A percentile compares a stretch with the other conserved stretches of the same genome.
Conservation (phyloP, 1,140 invertebrate genomes). For the Caenorhabditis tropicalis region DNA sequence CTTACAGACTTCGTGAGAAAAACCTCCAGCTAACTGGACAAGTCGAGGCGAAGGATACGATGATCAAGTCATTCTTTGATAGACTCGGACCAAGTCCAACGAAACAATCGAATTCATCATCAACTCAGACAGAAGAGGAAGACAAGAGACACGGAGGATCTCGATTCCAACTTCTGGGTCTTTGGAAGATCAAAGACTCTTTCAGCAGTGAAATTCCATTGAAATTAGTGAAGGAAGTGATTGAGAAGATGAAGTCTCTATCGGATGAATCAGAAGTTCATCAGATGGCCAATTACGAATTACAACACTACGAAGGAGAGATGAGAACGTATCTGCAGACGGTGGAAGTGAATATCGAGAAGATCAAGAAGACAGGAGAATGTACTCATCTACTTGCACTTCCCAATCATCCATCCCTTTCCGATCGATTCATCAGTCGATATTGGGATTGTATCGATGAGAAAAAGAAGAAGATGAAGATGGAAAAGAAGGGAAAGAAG, state of each 20-base stretch:
- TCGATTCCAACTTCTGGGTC: not conserved
- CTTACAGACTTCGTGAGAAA: too few species aligned
- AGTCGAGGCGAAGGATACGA: too few species aligned
- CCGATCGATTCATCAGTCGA: not conserved
- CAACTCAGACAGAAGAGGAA: too few species aligned
- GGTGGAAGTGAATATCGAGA: not conserved
- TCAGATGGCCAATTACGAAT: not conserved
- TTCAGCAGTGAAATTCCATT: not conserved
- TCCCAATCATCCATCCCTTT: not conserved
- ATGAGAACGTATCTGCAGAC: not conserved
- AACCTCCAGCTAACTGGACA: too few species aligned
- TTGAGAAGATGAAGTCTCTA: not conserved
- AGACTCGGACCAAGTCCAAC: too few species aligned
- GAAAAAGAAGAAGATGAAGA: not conserved
- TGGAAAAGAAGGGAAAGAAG: too few species aligned
- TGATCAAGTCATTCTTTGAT: too few species aligned
- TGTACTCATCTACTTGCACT: not conserved
- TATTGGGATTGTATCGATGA: not conserved
- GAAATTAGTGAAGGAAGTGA: not conserved
- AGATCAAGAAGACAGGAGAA: not conserved
- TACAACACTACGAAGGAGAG: not conserved
- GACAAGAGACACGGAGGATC: not conserved
- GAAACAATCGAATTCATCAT: too few species aligned
- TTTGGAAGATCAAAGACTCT: not conserved
- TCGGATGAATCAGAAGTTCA: not conserved